These are phyloP conservation scores for Heliconius congener DNA, from an alignment of 1,140 invertebrate genomes.

Conservation along the genomic window DNA sequence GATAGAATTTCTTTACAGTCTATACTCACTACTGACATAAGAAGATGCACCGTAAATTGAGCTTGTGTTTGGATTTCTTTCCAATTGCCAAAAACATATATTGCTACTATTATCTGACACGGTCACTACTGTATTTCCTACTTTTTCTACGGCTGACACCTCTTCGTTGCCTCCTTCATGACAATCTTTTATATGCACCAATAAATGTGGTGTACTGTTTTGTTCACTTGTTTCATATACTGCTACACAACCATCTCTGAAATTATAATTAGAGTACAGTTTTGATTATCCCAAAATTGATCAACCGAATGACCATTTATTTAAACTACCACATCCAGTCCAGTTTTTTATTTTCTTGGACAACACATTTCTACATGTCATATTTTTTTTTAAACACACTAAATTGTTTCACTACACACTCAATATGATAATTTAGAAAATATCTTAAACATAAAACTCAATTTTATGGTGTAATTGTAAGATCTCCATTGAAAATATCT, in stretches of 20 bases:
- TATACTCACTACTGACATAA: not conserved
- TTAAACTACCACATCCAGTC: no score
- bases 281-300: no score
- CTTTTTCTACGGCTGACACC: constrained; percentile 63
- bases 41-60: not conserved
- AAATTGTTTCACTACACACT: no score
- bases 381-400: no score
- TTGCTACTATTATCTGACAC: constrained; percentile 48
- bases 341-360: no score
- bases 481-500: no score
- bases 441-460: no score
- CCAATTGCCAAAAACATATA: constrained; percentile 50
- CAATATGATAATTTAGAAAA: no score
- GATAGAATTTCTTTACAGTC: not conserved
- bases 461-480: no score
- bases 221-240: constrained; percentile 48
- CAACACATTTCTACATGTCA: no score
- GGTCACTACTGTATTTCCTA: constrained; percentile 48
- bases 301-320: no score
- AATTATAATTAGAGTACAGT: constrained; percentile 27
- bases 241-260: constrained; percentile 61
- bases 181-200: constrained; percentile 59
- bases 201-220: constrained; percentile 45
- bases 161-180: constrained; percentile 58
- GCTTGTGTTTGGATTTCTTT: constrained; percentile 24